Conservation (phyloP, 2,888 invertebrate species). For the Cordilura impudica region DNA sequence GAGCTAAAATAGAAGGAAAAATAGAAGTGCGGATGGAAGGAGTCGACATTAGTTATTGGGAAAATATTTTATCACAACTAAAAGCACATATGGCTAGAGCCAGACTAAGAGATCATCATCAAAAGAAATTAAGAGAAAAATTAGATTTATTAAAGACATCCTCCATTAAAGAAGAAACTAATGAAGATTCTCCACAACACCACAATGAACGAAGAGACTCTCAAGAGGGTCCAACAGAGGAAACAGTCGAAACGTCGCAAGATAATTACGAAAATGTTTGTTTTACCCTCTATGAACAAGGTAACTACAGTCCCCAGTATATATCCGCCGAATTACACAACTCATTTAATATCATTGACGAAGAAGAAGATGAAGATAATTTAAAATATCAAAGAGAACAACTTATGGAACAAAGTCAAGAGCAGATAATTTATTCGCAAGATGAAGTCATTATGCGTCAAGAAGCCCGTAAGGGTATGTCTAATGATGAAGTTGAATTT, state of each 20-base stretch:
- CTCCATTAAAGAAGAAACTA: conserved; percentile 81
- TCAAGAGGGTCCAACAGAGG: conserved; percentile 57
- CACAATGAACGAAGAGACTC: conserved; percentile 67
- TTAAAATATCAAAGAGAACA: conserved; percentile 86
- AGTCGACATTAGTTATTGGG: conserved; percentile 98
- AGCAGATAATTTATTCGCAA: conserved; percentile 67
- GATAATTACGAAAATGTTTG: conserved; percentile 70
- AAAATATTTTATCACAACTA: conserved; percentile 94
- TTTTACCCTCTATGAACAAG: conserved; percentile 86
- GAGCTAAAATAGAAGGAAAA: conserved; percentile 91
- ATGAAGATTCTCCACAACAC: conserved; percentile 29
- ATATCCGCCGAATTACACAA: conserved; percentile 79
- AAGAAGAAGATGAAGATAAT: conserved; percentile 86
- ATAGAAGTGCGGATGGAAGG: conserved; percentile 91
- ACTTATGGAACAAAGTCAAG: conserved; percentile 73
- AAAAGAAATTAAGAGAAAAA: conserved; percentile 91
- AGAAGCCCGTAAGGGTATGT: conserved; percentile 91
- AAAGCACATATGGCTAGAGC: conserved; percentile 97
- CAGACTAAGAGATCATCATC: conserved; percentile 93
- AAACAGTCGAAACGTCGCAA: conserved; percentile 65
- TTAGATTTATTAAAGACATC: conserved; percentile 93
- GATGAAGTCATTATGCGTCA: conserved; percentile 84
- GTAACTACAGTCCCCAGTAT: conserved; percentile 90
- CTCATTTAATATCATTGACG: conserved; percentile 87
- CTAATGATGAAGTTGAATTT: conserved; percentile 92